Evolutionary conservation across 2,113 vertebrate species (phyloP).

Genomic region (Ceyx margarethae): DNA sequence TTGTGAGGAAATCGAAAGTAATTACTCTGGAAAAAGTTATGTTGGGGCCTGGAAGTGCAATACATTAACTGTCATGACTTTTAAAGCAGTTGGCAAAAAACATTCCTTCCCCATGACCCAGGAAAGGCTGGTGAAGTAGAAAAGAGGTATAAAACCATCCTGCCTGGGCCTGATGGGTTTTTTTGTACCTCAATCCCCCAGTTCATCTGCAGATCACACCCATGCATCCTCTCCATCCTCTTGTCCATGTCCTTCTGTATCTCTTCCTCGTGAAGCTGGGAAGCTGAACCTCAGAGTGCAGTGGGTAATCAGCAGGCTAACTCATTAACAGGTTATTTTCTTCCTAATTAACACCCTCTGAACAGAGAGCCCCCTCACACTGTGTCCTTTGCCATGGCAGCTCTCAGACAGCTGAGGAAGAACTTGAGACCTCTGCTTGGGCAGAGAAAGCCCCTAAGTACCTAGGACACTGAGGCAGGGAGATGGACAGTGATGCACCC

Average conservation of each 20-base stretch:
- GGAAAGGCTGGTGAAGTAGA: background rate
- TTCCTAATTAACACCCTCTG: background rate
- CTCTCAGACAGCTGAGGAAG: background rate
- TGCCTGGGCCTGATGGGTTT: too few species aligned
- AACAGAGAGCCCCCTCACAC: background rate
- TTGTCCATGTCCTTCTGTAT: fast-evolving
- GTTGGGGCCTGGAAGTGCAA: background rate
- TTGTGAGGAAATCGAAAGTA: conserved; percentile 64
- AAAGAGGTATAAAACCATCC: fast-evolving
- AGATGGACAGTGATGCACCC: background rate
- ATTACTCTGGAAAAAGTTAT: conserved; percentile 50
- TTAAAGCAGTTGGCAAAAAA: background rate
- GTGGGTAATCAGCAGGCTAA: background rate
- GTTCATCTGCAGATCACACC: background rate
- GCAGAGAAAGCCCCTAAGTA: background rate
- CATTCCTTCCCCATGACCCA: background rate
- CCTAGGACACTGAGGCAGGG: background rate
- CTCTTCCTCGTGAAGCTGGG: fast-evolving
- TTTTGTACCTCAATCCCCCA: fast-evolving
- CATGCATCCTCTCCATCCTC: background rate
- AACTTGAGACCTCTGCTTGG: background rate
- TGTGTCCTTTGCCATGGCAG: background rate
- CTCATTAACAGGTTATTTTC: background rate
- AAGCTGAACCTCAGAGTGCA: background rate
- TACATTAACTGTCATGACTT: background rate